Base-by-base conservation (phyloP, 2,113 vertebrate species). In the Holacanthus passer region DNA sequence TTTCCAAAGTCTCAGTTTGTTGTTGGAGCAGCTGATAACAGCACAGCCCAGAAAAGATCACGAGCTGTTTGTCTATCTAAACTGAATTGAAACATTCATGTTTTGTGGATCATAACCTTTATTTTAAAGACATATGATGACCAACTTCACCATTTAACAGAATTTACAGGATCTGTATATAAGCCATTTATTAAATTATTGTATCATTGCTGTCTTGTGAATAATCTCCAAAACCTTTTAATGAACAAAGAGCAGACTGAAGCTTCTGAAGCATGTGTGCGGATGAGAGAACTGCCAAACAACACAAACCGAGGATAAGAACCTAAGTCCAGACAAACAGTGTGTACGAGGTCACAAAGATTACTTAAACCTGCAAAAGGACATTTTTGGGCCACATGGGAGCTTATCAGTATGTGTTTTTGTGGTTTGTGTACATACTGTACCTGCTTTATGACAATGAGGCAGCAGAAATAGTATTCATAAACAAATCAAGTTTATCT, bases 271-370 rank as follows among this genome's bases (percentile, higher is more conserved):
- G 41, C 63, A 58, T 77, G 63, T 76, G 62, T 70, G 45, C 16
- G 8, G 29, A 50, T 31, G 62, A 66, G 14, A 50, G 68, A 31
- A 0, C 7, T 37, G 69, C 77, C 76, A 85, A 82, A 56, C 45
- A 75, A 69, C 35, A 66, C 53, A 66, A 41, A 45, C 60, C 16
- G 43, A 12, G 78, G 84, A 87, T 84, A 85, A 82, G 71, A 52
- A 66, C 24, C 7, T 35, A 5, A 63, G 41, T 78, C 20, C 52
- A 48, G 24, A 79, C 31, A 67, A 47, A 78, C 56, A 67, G 66
- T 27, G 27, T 41, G 59, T 69, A 19, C 53, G 37, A 60, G 67
- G 14, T 63, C 65, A 74, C 24, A 24, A 7, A 43, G 35, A 55
- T 24, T 19, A 10, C 24, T 19, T 16, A 12, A 79, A 52, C 7